Percentiles rank a stretch among this genome's conserved stretches.
Conservation (phyloP, 2,113 vertebrate genomes). For the Telmatochromis sp. region DNA sequence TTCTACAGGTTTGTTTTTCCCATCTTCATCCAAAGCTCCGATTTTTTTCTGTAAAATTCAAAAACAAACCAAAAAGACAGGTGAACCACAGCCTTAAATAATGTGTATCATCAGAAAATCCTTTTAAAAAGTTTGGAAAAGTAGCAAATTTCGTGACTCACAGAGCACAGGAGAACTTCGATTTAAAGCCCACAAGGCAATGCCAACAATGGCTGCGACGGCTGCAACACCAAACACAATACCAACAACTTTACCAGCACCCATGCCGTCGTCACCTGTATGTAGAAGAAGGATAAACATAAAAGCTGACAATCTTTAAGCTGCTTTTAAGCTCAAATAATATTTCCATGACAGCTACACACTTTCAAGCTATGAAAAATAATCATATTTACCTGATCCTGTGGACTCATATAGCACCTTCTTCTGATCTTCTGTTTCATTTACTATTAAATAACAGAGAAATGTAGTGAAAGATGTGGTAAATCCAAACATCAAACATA, state of each 20-base stretch:
- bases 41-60: background rate
- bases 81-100: background rate
- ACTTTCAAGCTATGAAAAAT: background rate
- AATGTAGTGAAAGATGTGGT: background rate
- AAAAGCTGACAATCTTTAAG: background rate
- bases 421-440: rapidly evolving
- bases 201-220: background rate
- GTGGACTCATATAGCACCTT: background rate
- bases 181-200: background rate
- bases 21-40: rapidly evolving
- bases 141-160: background rate
- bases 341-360: rapidly evolving
- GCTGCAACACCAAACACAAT: background rate
- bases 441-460: background rate
- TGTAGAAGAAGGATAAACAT: background rate
- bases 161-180: background rate
- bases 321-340: background rate
- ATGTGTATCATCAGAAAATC: background rate
- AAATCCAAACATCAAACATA: background rate
- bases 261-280: rapidly evolving
- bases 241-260: background rate
- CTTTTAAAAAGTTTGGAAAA: rapidly evolving
- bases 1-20: background rate
- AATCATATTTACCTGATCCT: background rate
- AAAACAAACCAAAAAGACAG: background rate